Evolutionary conservation across 2,113 vertebrate species (phyloP).

Genomic region (Cacatua alba): DNA sequence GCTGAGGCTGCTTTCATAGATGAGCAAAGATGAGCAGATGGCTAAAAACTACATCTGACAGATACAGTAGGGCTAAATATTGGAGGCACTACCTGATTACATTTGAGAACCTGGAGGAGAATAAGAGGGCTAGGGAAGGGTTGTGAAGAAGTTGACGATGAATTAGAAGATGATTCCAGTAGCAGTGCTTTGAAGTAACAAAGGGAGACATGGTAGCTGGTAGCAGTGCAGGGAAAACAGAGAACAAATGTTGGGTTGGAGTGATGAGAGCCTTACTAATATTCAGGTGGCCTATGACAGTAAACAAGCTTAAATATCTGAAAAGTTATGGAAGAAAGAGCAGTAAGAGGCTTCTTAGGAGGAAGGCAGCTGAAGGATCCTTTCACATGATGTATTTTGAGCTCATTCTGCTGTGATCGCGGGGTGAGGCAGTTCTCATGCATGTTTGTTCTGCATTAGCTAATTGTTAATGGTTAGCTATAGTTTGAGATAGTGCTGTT

Average conservation of each 20-base stretch:
- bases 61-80: background rate
- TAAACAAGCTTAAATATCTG: background rate
- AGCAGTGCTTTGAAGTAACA: background rate
- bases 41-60: background rate
- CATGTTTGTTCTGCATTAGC: background rate
- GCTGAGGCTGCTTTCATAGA: background rate
- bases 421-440: background rate
- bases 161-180: background rate
- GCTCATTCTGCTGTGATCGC: background rate
- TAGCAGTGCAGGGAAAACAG: background rate
- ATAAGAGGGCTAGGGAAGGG: background rate
- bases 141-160: background rate
- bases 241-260: background rate
- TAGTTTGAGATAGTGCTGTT: background rate
- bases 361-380: background rate
- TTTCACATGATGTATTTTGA: background rate
- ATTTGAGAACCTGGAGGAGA: background rate
- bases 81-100: background rate
- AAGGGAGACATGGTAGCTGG: background rate
- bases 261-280: background rate
- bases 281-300: background rate
- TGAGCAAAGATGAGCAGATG: accelerated
- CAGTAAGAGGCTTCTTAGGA: background rate
- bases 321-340: background rate
- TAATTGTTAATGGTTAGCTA: background rate